Evolutionary conservation across 2,113 vertebrate genomes (phyloP).

Genomic region (Eonycteris spelaea): DNA sequence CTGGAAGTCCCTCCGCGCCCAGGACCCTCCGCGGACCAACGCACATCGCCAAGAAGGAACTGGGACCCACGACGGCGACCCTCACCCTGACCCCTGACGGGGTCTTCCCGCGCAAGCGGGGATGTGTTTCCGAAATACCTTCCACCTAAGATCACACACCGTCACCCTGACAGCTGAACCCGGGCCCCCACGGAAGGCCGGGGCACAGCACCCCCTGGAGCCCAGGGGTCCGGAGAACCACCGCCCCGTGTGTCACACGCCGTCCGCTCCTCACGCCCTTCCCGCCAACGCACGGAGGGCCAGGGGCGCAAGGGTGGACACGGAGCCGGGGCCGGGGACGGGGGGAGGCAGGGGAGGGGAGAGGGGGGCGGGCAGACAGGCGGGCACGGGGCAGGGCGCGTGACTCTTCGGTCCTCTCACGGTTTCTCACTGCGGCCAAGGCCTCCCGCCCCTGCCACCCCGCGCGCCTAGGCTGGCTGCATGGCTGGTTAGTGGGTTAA

Average conservation of each 20-base stretch:
- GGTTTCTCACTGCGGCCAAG: no score
- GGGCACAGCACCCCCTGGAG: neutral
- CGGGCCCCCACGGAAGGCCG: neutral
- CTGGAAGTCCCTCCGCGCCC: neutral
- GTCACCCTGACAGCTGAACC: neutral
- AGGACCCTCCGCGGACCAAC: neutral
- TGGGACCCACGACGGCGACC: neutral
- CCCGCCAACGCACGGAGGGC: no score
- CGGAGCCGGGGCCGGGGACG: no score
- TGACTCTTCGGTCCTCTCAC: no score
- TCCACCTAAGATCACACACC: neutral
- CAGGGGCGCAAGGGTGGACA: no score
- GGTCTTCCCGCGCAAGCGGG: neutral
- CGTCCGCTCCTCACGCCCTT: neutral
- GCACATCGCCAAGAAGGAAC: neutral
- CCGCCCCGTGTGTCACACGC: fast-evolving
- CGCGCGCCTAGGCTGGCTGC: slow-evolving; percentile 4
- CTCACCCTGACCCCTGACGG: neutral
- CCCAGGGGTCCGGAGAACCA: neutral
- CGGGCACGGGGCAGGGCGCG: no score
- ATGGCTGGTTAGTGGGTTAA: neutral
- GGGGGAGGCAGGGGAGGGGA: no score
- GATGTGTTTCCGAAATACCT: neutral
- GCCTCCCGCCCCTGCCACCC: fast-evolving
- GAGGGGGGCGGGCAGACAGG: no score